Evolutionary conservation across 2,113 vertebrate genomes (phyloP), one percentile per base, ranked within the genome.

Genomic region (Pithys albifrons): DNA sequence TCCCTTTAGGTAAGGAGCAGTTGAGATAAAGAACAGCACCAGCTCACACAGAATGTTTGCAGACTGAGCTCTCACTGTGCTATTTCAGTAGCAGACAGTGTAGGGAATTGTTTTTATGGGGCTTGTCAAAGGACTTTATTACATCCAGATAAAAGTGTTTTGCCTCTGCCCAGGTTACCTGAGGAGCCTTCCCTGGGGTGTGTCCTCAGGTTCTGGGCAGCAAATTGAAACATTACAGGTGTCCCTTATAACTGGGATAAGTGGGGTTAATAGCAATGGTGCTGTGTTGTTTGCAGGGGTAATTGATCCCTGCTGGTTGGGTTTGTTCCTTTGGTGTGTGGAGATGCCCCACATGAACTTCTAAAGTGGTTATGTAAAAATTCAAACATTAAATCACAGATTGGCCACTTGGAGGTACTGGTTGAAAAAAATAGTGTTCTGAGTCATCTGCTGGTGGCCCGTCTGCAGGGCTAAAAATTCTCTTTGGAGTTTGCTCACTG

Each of bases 391-490:
- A 64, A 27, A 33, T 69, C 67, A 41, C 39, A 92, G 43, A 72
- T 77, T 51, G 43, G 37, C 69, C 45, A 45, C 80, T 76, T 59
- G 57, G 84, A 91, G 61, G 23, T 89, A 49, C 17, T 46, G 77
- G 25, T 43, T 95, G 87, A 81, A 94, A 90, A 90, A 97, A 95
- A 87, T 55, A 91, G 66, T 88, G 85, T 74, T 91, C 59, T 84
- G 92, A 95, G 69, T 96, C 88, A 93, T 94, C 82, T 94, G 41
- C 59, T 67, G 48, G 67, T 39, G 12, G 85, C 88, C 88, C 71
- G n/a, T 88, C 75, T 96, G 55, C 59, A 78, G 55, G 74, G 65
- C 88, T 88, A 91, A 93, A 96, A 94, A 95, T 92, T 95, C 83
- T 92, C 48, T 3, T 52, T 86, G 69, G 57, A 91, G 52, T 88